A percentile compares a stretch with the other conserved stretches of the same genome.
These are phyloP conservation scores for Puntigrus tetrazona DNA, from an alignment of 2,113 vertebrate species.

Conservation along the genomic window DNA sequence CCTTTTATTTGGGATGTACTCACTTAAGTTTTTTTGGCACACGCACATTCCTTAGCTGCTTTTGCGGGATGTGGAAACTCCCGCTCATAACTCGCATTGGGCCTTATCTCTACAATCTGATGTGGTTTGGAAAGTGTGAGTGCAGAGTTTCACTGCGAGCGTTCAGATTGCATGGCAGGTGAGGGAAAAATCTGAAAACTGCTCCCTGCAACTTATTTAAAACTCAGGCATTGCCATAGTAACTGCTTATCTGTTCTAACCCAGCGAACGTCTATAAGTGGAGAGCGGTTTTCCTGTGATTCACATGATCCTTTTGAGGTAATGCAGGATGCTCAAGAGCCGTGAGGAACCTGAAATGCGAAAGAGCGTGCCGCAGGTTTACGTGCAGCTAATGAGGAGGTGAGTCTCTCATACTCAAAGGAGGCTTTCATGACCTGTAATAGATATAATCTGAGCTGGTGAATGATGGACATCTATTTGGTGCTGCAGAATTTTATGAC, in stretches of 20 bases:
- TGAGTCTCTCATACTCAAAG: background rate
- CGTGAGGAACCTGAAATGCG: background rate
- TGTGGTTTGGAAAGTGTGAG: slow-evolving; percentile 27
- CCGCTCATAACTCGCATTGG: slow-evolving; percentile 19
- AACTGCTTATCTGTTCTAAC: slow-evolving; percentile 48
- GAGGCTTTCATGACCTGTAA: background rate
- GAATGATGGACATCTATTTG: background rate
- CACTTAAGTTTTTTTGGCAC: slow-evolving; percentile 39
- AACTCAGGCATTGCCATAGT: slow-evolving; percentile 51
- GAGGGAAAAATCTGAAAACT: slow-evolving; percentile 18
- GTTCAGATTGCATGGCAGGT: slow-evolving; percentile 26
- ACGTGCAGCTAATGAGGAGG: slow-evolving; percentile 8
- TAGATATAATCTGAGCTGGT: background rate
- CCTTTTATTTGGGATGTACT: slow-evolving; percentile 42
- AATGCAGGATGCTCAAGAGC: slow-evolving; percentile 8
- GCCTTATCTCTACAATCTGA: slow-evolving; percentile 15
- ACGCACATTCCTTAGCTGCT: slow-evolving; percentile 18
- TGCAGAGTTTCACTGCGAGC: background rate
- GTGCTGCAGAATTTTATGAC: background rate
- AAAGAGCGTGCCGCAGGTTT: slow-evolving; percentile 13
- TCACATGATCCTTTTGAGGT: slow-evolving; percentile 26
- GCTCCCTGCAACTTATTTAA: slow-evolving; percentile 23
- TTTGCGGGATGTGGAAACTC: slow-evolving; percentile 28
- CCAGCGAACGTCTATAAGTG: slow-evolving; percentile 32
- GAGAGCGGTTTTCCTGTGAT: slow-evolving; percentile 25